Evolutionary conservation across 2,888 invertebrate genomes (phyloP), one percentile per base, ranked within the genome.

Genomic region (Agonopterix arenella): DNA sequence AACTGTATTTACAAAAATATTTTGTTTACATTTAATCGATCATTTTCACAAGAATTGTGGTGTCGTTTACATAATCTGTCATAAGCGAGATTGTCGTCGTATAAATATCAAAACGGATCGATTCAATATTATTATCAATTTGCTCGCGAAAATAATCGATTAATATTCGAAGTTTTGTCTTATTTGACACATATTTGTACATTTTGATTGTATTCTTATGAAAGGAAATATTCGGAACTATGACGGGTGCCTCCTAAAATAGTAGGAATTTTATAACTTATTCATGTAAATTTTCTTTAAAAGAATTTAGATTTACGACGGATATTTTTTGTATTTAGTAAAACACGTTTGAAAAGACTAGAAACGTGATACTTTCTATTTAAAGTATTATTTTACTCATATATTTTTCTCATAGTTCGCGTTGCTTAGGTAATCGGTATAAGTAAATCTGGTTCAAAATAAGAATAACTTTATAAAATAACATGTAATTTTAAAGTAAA

Each of bases 171-270:
- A 40, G n/a, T 45, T 47, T 28, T 44, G 46, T 49, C 46, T 54
- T 52, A 68, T 73, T 83, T 83, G 84, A 83, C 82, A 83, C 80
- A 73, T 67, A 67, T 77, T 81, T 81, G 80, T 83, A 82, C 83
- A 76, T 73, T 66, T 62, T 61, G 64, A 70, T 66, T 68, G 65
- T 68, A 65, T 65, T 63, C 51, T 56, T 59, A 55, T 50, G 56
- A 61, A 57, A 54, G 47, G 48, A 54, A 54, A 46, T 54, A 51
- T 13, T 8, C 13, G 28, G 5, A 28, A 28, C 28, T 42, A n/a
- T 11, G 28, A 28, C 7, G 28, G 28, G 28, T 28, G 28, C 28
- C 28, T 28, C 28, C 28, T 28, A 28, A 11, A 8, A 42, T 42
- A 11, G 13, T 11, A 11, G 42, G 11, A 41, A n/a, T 42, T 11